These are phyloP conservation scores for Macaria notata DNA, from an alignment of 2,888 invertebrate species.

Conservation along the genomic window DNA sequence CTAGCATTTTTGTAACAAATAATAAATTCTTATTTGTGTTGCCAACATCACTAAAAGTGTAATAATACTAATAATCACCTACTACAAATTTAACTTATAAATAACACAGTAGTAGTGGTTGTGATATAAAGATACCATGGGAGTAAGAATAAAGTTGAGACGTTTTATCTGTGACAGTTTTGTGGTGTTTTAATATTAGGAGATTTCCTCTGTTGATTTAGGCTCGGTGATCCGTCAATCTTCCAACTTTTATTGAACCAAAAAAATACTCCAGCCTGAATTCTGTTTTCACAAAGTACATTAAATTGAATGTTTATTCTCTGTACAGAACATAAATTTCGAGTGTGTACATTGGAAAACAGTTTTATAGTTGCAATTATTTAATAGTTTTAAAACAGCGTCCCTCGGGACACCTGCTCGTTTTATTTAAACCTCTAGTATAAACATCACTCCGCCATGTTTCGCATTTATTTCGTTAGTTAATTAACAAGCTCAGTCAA, in stretches of 20 bases:
- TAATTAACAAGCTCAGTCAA: conserved; percentile 2
- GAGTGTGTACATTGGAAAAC: conserved; percentile 8
- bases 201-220: conserved; percentile 11
- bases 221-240: conserved; percentile 13
- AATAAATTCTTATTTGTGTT: not conserved
- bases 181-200: not conserved
- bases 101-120: too few species aligned
- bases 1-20: too few species aligned
- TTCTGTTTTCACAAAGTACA: not conserved
- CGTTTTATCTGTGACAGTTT: not conserved
- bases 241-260: not conserved
- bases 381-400: conserved; percentile 12
- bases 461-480: conserved; percentile 2
- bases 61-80: too few species aligned
- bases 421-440: conserved; percentile 15
- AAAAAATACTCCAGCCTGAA: conserved; percentile 1
- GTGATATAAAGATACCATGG: too few species aligned
- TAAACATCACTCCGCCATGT: conserved; percentile 3
- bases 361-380: conserved; percentile 12
- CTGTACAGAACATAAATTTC: conserved; percentile 9
- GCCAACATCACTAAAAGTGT: not conserved
- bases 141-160: too few species aligned
- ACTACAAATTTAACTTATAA: too few species aligned
- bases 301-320: conserved; percentile 12
- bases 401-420: conserved; percentile 19